Percentiles rank a stretch among this genome's conserved stretches.
Evolutionary conservation across 2,888 invertebrate species (phyloP).

Genomic region (Drosophila emarginata): DNA sequence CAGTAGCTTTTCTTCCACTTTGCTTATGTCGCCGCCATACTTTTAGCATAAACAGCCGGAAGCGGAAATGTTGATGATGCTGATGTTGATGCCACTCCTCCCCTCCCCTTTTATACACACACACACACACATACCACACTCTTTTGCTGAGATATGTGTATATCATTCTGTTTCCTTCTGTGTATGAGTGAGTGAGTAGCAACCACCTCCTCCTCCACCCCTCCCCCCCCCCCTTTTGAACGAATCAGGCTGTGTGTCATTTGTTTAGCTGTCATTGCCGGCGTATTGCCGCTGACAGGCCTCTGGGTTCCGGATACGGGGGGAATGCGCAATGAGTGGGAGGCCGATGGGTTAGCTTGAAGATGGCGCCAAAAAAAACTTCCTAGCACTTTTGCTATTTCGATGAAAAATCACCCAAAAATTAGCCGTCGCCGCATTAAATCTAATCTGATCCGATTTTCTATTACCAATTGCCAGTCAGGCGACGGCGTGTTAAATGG

Average conservation of each 20-base stretch:
- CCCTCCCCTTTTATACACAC: constrained; percentile 20
- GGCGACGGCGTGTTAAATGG: constrained; percentile 27
- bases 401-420: constrained; percentile 70
- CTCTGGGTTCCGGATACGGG: constrained; percentile 20
- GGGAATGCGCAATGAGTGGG: neutral
- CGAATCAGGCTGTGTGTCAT: constrained; percentile 53
- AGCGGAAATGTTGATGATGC: constrained; percentile 73
- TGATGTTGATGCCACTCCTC: constrained; percentile 33
- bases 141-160: neutral
- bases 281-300: constrained; percentile 73
- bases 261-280: constrained; percentile 77
- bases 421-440: constrained; percentile 75
- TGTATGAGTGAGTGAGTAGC: constrained; percentile 22
- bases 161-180: constrained; percentile 11
- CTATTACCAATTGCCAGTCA: constrained; percentile 69
- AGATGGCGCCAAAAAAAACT: constrained; percentile 55
- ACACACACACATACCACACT: constrained; percentile 1
- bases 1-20: constrained; percentile 34
- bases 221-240: constrained; percentile 27
- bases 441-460: constrained; percentile 76
- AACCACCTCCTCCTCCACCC: constrained; percentile 1
- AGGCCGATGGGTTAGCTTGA: neutral
- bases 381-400: constrained; percentile 35
- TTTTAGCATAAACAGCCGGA: constrained; percentile 75
- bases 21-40: constrained; percentile 62